Base-by-base conservation (phyloP, 2,888 invertebrate genomes). In the Diaperis boleti region DNA sequence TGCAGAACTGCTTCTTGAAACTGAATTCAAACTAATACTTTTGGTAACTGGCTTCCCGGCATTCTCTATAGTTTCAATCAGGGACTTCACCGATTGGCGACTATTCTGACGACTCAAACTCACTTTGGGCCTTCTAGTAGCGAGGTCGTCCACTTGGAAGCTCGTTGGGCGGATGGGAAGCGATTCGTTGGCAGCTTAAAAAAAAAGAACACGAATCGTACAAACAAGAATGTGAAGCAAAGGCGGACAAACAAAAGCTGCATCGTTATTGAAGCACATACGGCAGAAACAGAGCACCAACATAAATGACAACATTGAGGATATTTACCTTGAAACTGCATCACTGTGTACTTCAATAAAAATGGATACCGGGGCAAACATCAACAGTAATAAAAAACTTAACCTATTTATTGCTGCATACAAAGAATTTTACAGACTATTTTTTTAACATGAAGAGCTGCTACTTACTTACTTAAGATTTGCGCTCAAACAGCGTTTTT, bases 11-110 rank as follows among this genome's bases (percentile, higher is more conserved):
- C 88, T 88, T 59, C 87, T 84, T 62, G 57, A 59, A 2, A 62
- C 15, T 15, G 61, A 44, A 20, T 54, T 61, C 26, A 17, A 33
- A 10, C 42, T 31, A 14, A 41, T 57, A 5, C 52, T 63, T 42
- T 62, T 63, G 14, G 59, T 13, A 5, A 37, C 89, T 72, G 90
- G 89, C 79, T 92, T 92, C 31, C 90, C 91, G 13, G 89, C 90
- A 78, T 91, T 94, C 83, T 96, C 96, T 62, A 96, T 95, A 72
- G 93, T 93, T 78, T 95, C 94, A 65, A 96, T 95, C 20, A 96
- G 83, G 50, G 92, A 92, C 79, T 95, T 95, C 5, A 96, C 96
- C 0, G 95, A 95, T 47, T 95, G 85, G 22, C 93, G 86, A 15
- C 92, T 92, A 76, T 92, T 94, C 76, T 90, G 90, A 1, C 86